These are phyloP conservation scores for Sinonovacula constricta DNA, from an alignment of 1,140 invertebrate species.

Conservation along the genomic window DNA sequence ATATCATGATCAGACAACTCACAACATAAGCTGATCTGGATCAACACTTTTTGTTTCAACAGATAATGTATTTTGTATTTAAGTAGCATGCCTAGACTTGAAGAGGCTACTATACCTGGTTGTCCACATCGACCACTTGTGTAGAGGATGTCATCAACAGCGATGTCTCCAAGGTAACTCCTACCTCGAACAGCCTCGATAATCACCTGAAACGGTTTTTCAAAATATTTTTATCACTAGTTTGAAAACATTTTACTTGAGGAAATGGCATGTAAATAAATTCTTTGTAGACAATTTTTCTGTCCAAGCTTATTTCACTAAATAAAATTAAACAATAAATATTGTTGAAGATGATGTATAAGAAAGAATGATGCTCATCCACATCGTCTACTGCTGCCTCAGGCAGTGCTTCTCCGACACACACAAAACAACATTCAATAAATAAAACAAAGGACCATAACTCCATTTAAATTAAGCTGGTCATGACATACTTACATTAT, in stretches of 20 bases:
- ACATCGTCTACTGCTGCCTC: background rate
- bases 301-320: background rate
- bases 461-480: too few relatives aligned
- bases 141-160: constrained; percentile 67
- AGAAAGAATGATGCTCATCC: background rate
- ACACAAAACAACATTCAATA: too few relatives aligned
- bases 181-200: constrained; percentile 82
- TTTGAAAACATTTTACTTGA: constrained; percentile 1
- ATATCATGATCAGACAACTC: too few relatives aligned
- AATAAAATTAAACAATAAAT: background rate
- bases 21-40: too few relatives aligned
- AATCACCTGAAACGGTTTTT: constrained; percentile 81
- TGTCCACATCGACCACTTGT: constrained; percentile 60
- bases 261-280: background rate
- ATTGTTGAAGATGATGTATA: background rate
- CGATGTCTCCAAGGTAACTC: constrained; percentile 67
- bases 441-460: too few relatives aligned
- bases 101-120: too few relatives aligned
- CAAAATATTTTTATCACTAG: too few relatives aligned
- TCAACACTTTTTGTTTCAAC: too few relatives aligned
- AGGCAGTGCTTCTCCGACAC: too few relatives aligned
- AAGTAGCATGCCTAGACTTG: too few relatives aligned
- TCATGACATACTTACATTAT: too few relatives aligned
- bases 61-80: too few relatives aligned
- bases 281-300: background rate